These are phyloP conservation scores for Catharus bicknelli DNA, from an alignment of 2,113 vertebrate genomes.

Conservation along the genomic window DNA sequence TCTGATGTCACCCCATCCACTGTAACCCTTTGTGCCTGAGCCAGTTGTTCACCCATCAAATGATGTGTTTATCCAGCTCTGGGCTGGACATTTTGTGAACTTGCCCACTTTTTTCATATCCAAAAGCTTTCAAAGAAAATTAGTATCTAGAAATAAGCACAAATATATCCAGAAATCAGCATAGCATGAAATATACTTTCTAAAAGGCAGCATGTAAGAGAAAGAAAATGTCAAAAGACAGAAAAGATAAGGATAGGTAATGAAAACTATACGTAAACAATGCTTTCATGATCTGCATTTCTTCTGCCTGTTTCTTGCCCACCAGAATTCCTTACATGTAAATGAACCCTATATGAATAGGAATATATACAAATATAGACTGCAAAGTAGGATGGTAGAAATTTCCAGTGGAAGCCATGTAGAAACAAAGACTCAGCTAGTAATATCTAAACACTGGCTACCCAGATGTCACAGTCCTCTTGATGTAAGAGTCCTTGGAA, in stretches of 20 bases:
- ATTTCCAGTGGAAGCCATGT: neutral
- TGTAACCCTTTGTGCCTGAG: neutral
- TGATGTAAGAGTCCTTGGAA: neutral
- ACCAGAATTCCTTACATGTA: neutral
- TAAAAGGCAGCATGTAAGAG: neutral
- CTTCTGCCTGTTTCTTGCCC: neutral
- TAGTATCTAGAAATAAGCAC: neutral
- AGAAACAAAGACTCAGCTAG: neutral
- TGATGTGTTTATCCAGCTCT: neutral
- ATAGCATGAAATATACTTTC: neutral
- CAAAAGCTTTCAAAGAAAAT: neutral
- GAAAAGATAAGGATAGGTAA: neutral
- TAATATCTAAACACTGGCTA: neutral
- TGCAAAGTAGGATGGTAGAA: neutral
- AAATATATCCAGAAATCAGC: neutral
- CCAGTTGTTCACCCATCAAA: rapidly evolving
- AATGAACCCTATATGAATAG: neutral
- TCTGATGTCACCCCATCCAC: neutral
- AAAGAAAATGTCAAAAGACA: neutral
- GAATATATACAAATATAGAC: neutral
- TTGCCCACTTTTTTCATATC: neutral
- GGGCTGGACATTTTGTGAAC: neutral
- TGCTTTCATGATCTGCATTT: neutral
- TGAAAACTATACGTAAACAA: neutral
- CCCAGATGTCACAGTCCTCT: neutral